phyloP scores from a whole-genome alignment of 2,113 vertebrate species.

The Cromileptes altivelis region DNA sequence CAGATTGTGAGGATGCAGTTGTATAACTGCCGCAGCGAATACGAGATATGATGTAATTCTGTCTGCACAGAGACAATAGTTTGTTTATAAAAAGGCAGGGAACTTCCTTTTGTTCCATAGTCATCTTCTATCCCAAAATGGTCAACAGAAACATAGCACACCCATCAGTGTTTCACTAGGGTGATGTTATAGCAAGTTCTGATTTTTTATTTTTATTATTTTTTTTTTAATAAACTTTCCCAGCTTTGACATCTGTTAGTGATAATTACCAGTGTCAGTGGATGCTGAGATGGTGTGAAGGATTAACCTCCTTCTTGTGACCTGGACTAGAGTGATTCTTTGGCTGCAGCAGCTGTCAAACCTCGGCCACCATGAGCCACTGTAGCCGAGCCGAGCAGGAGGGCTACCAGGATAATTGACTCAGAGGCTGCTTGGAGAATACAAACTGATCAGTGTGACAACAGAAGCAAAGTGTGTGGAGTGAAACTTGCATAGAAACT shows the following conservation, averaged over 20 bases:
- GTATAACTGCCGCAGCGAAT: neutral
- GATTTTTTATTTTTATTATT: too few relatives aligned
- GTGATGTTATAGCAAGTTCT: neutral
- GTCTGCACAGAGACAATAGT: neutral
- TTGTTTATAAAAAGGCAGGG: neutral
- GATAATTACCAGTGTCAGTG: slow-evolving; percentile 24
- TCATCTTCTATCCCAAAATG: neutral
- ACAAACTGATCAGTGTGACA: neutral
- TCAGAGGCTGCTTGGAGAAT: slow-evolving; percentile 18
- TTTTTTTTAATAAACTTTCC: neutral
- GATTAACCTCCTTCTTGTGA: slow-evolving; percentile 64
- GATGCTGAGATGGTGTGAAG: slow-evolving; percentile 21
- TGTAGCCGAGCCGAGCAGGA: slow-evolving; percentile 4
- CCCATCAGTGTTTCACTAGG: neutral
- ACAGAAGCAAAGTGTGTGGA: neutral
- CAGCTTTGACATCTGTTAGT: slow-evolving; percentile 35
- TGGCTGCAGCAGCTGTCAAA: slow-evolving; percentile 62
- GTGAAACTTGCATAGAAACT: neutral
- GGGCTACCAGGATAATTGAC: slow-evolving; percentile 36
- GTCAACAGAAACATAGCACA: neutral
- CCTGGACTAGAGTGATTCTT: slow-evolving; percentile 21
- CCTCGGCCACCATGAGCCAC: slow-evolving; percentile 7
- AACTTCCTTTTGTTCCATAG: neutral
- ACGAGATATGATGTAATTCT: neutral
- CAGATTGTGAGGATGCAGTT: neutral